Evolutionary conservation across 2,113 vertebrate species (phyloP), one percentile per base, ranked within the genome.

Genomic region (Leucoraja erinaceus): DNA sequence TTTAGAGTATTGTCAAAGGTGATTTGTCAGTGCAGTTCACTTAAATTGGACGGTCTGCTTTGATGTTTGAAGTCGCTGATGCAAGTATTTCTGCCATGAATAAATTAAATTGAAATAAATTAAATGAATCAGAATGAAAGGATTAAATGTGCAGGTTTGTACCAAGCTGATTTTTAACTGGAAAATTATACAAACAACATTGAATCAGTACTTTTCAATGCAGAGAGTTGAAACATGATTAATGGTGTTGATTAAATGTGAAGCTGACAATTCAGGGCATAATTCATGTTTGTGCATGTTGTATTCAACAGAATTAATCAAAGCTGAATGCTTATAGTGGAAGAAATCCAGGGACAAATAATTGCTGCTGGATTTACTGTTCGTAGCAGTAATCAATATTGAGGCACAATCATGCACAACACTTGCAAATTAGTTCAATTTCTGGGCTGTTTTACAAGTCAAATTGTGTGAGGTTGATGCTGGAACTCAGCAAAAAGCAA

Each of bases 311-410:
- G 76, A 22, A 93, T 33, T 14, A 61, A 90, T 90, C 86, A 72
- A 74, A 72, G 66, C 33, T 47, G 90, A 72, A 91, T 70, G 90
- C 72, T 91, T 91, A 91, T n/a, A 91, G 38, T 91, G 66, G 90
- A 74, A 33, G 47, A 91, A 12, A 70, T 91, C 63, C 66, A 91
- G 33, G 18, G 90, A 54, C 47, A 72, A 56, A 90, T 12, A 7
- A 38, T 54, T 91, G 90, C 90, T 72, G 90, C 16, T 91, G 38
- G 33, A 91, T 91, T 74, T 54, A 72, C 47, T 63, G 70, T 33
- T 70, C 20, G 54, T 47, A 54, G 90, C 38, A 3, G 38, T 72
- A 72, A 91, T 90, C 88, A 90, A 63, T 54, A n/a, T 54, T 91
- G 90, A 91, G 90, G 33, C 54, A 70, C 72, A 91, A 72, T 70